Conservation (phyloP, 2,888 invertebrate species). For the Melanargia galathea region DNA sequence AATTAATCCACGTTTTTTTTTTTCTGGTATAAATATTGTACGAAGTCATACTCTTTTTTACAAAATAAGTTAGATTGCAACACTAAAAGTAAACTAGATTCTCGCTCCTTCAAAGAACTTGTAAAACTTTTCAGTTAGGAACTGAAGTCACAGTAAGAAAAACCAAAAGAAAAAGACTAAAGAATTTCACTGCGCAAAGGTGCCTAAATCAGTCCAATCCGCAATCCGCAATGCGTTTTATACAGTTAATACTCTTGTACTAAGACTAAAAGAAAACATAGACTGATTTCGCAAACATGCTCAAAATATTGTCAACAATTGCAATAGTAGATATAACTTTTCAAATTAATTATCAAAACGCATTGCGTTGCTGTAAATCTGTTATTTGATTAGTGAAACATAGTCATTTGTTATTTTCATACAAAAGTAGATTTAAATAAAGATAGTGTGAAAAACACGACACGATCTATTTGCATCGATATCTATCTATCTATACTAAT, state of each 20-base stretch:
- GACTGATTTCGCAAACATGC: too few species aligned
- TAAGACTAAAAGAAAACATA: background rate
- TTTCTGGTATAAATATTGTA: background rate
- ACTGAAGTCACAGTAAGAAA: conserved; percentile 2
- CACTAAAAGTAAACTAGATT: background rate
- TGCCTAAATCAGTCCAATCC: conserved; percentile 3
- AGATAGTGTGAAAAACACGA: too few species aligned
- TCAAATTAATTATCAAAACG: too few species aligned
- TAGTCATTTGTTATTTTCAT: too few species aligned
- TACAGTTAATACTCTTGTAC: background rate
- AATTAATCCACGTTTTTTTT: too few species aligned
- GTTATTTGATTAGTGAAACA: too few species aligned
- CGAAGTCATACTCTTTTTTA: background rate
- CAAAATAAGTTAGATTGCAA: background rate
- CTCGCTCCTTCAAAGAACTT: conserved; percentile 4
- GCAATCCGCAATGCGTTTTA: conserved; percentile 14
- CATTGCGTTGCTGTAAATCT: too few species aligned
- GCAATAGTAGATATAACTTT: too few species aligned
- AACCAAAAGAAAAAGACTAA: background rate
- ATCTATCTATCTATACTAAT: too few species aligned
- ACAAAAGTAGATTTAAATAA: too few species aligned
- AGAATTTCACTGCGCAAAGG: conserved; percentile 7
- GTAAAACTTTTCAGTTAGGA: background rate
- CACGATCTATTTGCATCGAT: too few species aligned
- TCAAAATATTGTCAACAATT: too few species aligned